Evolutionary conservation across 2,113 vertebrate genomes (phyloP), one percentile per base, ranked within the genome.

Genomic region (Aplodontia rufa): DNA sequence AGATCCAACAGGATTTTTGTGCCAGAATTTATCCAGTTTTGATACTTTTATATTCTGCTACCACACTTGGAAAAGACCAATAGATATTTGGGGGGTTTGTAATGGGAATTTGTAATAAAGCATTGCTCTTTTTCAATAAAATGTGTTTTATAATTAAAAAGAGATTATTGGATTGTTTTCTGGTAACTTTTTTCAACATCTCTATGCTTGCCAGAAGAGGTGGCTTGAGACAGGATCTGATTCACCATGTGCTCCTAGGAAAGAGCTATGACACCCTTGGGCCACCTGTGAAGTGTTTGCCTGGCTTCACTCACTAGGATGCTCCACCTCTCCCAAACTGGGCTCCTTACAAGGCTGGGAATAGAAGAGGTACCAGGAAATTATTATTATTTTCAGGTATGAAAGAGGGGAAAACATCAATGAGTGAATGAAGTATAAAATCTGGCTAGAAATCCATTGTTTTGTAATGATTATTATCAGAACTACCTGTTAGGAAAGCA

Each of bases 61-160:
- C 87, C 83, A 91, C 95, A 94, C 75, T 93, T 96, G 62, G 82
- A 92, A 97, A 97, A 95, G 93, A 96, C 93, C 87, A 95, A 74
- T 94, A 97, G 95, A 96, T 24, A 95, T 97, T 97, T 98, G 78
- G 88, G 51, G 69, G 69, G 66, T 71, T 82, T 97, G 19, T 82
- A 97, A 96, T 97, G 93, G 96, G 87, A 98, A 97, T 97, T 97
- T 98, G 98, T 98, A 98, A 98, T 96, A 98, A 98, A 98, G 90
- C 97, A 97, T 98, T 98, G 97, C 93, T 98, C 94, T 94, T 98
- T 99, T 98, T 98, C 98, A 99, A 98, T 98, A 99, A 98, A 98
- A 96, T 55, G 78, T 72, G 60, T 96, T 92, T 97, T 97, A 98
- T 93, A 47, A 75, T 90, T 91, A 68, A 94, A 89, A 58, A 79